Percentiles rank a stretch among this genome's conserved stretches.
phyloP scores from a whole-genome alignment of 2,113 vertebrate species.

The Rhinopomastus cyanomelas region DNA sequence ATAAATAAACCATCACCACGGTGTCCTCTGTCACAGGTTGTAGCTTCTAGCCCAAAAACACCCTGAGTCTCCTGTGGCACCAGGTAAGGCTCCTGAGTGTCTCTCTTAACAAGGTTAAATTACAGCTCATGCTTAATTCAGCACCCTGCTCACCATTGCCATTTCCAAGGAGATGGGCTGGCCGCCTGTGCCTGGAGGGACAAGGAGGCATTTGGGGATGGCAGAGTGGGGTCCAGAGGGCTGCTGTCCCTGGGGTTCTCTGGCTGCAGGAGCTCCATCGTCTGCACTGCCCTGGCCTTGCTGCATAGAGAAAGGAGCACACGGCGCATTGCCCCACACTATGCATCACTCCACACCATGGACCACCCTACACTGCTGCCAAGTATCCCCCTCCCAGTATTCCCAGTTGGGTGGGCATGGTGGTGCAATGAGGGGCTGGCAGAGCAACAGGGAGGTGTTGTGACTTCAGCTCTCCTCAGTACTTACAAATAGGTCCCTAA shows the following conservation, averaged over 20 bases:
- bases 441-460: background rate
- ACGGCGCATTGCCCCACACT: rapidly evolving
- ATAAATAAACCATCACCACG: constrained; percentile 57
- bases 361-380: background rate
- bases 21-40: background rate
- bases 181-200: constrained; percentile 59
- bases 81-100: constrained; percentile 10
- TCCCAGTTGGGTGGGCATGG: background rate
- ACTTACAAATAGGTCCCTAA: rapidly evolving
- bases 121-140: constrained; percentile 69
- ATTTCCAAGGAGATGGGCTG: constrained; percentile 74
- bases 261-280: rapidly evolving
- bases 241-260: rapidly evolving
- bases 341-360: no score
- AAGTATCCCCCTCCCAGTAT: no score
- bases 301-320: constrained; percentile 39
- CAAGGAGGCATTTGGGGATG: constrained; percentile 54
- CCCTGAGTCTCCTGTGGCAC: background rate
- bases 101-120: constrained; percentile 52
- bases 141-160: constrained; percentile 76
- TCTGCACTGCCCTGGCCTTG: background rate
- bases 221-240: background rate
- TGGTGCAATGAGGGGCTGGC: background rate
- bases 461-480: background rate
- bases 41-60: background rate